These are phyloP conservation scores for Hippocampus guttulatus DNA, from an alignment of 2,113 vertebrate genomes.

Conservation along the genomic window DNA sequence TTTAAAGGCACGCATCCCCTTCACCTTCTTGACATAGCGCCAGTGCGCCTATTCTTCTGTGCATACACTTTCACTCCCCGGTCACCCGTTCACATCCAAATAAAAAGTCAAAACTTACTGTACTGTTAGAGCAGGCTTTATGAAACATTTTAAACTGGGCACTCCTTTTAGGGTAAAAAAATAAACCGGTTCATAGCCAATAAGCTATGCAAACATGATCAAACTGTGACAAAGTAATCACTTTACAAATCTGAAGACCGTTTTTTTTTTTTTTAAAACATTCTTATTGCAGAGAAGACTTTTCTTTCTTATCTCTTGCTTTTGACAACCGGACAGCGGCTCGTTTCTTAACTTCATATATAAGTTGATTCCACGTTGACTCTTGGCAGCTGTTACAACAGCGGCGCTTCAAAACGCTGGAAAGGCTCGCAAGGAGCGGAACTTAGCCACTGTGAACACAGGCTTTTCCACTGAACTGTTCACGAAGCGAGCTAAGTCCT, in stretches of 20 bases:
- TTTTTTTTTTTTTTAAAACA: neutral
- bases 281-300: neutral
- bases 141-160: neutral
- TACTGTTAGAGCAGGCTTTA: neutral
- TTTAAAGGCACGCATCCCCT: no score
- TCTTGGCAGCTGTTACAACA: slow-evolving; percentile 23
- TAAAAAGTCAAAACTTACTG: neutral
- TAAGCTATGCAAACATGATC: slow-evolving; percentile 2
- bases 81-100: neutral
- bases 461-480: slow-evolving; percentile 73
- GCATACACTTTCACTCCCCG: no score
- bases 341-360: neutral
- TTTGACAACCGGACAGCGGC: neutral
- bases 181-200: neutral
- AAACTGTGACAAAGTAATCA: neutral
- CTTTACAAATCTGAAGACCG: neutral
- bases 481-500: slow-evolving; percentile 83
- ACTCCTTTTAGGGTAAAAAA: neutral
- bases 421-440: slow-evolving; percentile 74
- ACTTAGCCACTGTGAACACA: slow-evolving; percentile 89
- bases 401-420: slow-evolving; percentile 12
- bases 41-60: no score
- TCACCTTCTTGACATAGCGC: no score
- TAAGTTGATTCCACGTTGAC: slow-evolving; percentile 8
- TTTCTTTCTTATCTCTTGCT: neutral